Percentiles rank a stretch among this genome's conserved stretches.
Conservation (phyloP, 2,113 vertebrate species). For the Verasper variegatus region DNA sequence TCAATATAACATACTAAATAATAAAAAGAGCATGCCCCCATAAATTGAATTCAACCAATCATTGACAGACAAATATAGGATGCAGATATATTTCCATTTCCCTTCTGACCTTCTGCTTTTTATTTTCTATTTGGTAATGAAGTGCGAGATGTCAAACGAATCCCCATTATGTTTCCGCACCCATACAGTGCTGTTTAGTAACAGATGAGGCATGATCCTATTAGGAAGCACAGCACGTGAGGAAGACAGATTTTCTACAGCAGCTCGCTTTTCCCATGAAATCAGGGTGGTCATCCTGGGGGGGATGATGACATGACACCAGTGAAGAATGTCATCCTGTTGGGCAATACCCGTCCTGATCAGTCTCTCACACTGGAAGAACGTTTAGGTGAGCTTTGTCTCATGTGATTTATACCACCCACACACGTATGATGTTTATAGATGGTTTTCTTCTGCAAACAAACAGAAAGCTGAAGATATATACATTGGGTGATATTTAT, state of each 20-base stretch:
- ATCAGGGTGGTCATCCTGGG: conserved; percentile 4
- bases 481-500: too few species aligned
- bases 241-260: conserved; percentile 33
- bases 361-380: neutral
- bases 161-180: neutral
- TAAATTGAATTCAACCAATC: too few species aligned
- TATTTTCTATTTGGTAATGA: neutral
- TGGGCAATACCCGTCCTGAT: neutral
- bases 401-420: too few species aligned
- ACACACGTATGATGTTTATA: too few species aligned
- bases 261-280: conserved; percentile 21
- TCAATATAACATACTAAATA: neutral
- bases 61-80: too few species aligned
- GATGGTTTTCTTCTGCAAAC: too few species aligned
- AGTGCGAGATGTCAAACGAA: neutral
- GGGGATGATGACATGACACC: neutral
- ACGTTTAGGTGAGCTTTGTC: conserved; percentile 1
- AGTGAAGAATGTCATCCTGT: neutral
- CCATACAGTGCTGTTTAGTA: neutral
- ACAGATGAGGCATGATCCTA: conserved; percentile 40
- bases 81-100: neutral
- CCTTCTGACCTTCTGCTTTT: neutral
- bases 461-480: too few species aligned
- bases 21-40: too few species aligned
- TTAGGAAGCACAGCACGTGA: conserved; percentile 7